Evolutionary conservation across 2,113 vertebrate genomes (phyloP).

Genomic region (Elaphurus davidianus): DNA sequence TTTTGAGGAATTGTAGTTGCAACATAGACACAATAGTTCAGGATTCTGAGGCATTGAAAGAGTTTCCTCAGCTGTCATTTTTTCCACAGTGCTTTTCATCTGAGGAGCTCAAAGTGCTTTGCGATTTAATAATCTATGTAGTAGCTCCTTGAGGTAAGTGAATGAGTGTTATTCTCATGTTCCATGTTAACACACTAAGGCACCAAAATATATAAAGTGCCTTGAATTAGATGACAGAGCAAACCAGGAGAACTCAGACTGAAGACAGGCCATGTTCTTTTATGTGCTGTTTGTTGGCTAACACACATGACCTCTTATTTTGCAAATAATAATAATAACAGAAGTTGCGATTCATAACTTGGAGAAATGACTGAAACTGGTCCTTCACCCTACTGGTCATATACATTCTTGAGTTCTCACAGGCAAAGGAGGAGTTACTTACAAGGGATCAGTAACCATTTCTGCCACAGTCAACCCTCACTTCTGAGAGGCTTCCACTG

Average conservation of each 20-base stretch:
- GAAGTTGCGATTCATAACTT: background rate
- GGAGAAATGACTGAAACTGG: background rate
- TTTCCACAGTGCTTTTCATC: conserved; percentile 60
- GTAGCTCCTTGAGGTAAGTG: conserved; percentile 33
- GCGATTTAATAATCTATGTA: background rate
- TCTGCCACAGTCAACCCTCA: background rate
- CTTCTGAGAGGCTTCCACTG: background rate
- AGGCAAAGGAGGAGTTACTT: background rate
- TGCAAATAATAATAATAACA: background rate
- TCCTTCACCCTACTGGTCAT: background rate
- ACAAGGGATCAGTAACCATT: background rate
- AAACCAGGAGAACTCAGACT: background rate
- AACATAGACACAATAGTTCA: background rate
- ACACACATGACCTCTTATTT: background rate
- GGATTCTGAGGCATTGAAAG: background rate
- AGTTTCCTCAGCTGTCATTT: background rate
- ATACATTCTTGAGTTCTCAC: background rate
- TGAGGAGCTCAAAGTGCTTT: conserved; percentile 59
- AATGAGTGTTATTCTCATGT: background rate
- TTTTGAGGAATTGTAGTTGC: background rate
- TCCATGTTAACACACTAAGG: background rate
- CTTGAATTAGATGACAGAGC: conserved; percentile 15
- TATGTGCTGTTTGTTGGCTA: background rate
- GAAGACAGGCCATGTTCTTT: background rate
- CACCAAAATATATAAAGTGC: conserved; percentile 42